Evolutionary conservation across 2,888 invertebrate species (phyloP).

Genomic region (Melieria picta): DNA sequence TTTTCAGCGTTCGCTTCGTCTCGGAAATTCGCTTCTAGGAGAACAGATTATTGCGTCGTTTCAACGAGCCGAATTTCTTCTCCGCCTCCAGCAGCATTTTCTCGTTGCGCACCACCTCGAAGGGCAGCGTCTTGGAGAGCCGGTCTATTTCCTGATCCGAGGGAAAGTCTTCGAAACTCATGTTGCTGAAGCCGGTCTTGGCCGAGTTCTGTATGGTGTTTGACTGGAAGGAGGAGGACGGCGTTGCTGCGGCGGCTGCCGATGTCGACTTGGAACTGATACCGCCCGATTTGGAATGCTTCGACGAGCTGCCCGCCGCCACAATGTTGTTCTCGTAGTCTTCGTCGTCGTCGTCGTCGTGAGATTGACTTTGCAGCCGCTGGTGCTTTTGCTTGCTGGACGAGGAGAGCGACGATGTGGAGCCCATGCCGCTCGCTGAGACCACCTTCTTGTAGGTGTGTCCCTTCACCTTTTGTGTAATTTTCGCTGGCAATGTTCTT

Average conservation of each 20-base stretch:
- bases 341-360: conserved; percentile 54
- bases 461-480: conserved; percentile 64
- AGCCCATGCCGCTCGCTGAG: conserved; percentile 50
- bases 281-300: conserved; percentile 35
- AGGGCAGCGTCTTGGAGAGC: conserved; percentile 67
- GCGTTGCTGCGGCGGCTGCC: conserved; percentile 23
- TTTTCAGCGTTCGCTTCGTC: conserved; percentile 52
- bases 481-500: conserved; percentile 62
- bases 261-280: conserved; percentile 11
- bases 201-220: conserved; percentile 64
- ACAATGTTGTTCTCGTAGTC: conserved; percentile 39
- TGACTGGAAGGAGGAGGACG: conserved; percentile 57
- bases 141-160: conserved; percentile 71
- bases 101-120: conserved; percentile 72
- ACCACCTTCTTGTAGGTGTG: conserved; percentile 64
- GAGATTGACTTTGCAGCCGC: conserved; percentile 55
- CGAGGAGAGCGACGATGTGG: conserved; percentile 56
- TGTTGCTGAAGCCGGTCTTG: conserved; percentile 75
- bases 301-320: conserved; percentile 19
- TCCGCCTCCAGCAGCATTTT: conserved; percentile 67
- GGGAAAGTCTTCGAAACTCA: conserved; percentile 81
- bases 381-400: conserved; percentile 59
- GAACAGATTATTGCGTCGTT: conserved; percentile 69
- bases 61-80: conserved; percentile 67
- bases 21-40: conserved; percentile 64